These are phyloP conservation scores for Augochlorella aurata DNA, from an alignment of 2,888 invertebrate genomes.

Conservation along the genomic window DNA sequence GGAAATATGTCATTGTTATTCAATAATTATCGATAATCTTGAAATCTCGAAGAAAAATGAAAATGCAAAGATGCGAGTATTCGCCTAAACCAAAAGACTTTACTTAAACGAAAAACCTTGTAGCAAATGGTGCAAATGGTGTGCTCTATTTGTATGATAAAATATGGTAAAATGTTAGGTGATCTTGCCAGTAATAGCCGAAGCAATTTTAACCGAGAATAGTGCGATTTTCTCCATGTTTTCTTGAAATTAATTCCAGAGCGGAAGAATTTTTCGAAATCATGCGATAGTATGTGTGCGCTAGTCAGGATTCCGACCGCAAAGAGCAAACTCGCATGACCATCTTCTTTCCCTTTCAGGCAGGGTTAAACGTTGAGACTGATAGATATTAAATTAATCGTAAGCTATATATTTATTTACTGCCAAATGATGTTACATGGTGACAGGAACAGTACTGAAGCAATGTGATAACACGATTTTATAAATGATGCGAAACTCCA, in stretches of 20 bases:
- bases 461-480: not conserved
- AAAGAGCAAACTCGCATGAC: slow-evolving; percentile 78
- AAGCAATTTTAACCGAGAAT: slow-evolving; percentile 45
- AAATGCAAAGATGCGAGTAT: no score
- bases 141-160: slow-evolving; percentile 5
- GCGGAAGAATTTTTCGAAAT: slow-evolving; percentile 19
- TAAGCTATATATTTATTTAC: slow-evolving; percentile 73
- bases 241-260: slow-evolving; percentile 33
- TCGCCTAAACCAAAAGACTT: no score
- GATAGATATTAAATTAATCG: slow-evolving; percentile 76
- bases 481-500: not conserved
- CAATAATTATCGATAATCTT: not conserved
- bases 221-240: slow-evolving; percentile 50
- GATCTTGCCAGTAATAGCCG: not conserved
- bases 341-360: slow-evolving; percentile 76
- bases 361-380: slow-evolving; percentile 79
- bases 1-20: no score
- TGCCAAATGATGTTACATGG: slow-evolving; percentile 43
- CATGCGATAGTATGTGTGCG: slow-evolving; percentile 39
- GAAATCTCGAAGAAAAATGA: no score
- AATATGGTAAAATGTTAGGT: slow-evolving; percentile 11
- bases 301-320: slow-evolving; percentile 65
- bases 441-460: slow-evolving; percentile 14
- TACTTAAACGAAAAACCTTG: no score
- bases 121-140: no score